Evolutionary conservation across 2,113 vertebrate genomes (phyloP).

Genomic region (Cervus canadensis): DNA sequence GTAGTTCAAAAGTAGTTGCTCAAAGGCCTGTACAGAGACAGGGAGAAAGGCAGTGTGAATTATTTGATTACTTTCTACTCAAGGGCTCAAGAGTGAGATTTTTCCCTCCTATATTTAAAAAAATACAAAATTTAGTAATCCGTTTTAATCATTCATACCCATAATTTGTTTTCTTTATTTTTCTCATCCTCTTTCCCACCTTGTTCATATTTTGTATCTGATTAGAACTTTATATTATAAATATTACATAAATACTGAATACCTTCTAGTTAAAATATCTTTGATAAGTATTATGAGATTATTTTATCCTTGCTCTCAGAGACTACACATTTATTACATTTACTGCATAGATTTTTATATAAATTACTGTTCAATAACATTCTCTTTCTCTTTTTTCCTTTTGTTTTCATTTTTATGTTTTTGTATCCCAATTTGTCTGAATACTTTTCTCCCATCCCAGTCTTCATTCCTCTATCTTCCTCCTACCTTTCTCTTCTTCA

Average conservation of each 20-base stretch:
- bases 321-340: neutral
- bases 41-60: neutral
- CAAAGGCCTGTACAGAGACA: neutral
- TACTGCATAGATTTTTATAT: neutral
- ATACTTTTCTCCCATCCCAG: neutral
- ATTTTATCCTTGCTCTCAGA: neutral
- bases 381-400: neutral
- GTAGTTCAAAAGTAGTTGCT: neutral
- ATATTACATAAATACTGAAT: neutral
- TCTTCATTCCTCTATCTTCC: neutral
- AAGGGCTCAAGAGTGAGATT: neutral
- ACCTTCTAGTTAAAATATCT: neutral
- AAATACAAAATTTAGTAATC: neutral
- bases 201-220: neutral
- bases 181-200: neutral
- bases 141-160: neutral
- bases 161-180: neutral
- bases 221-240: neutral
- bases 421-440: neutral
- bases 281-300: neutral
- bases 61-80: neutral
- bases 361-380: neutral
- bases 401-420: neutral
- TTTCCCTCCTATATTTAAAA: neutral
- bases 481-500: neutral